phyloP scores from a whole-genome alignment of 2,113 vertebrate genomes.

The Coptodon bakossiorum region DNA sequence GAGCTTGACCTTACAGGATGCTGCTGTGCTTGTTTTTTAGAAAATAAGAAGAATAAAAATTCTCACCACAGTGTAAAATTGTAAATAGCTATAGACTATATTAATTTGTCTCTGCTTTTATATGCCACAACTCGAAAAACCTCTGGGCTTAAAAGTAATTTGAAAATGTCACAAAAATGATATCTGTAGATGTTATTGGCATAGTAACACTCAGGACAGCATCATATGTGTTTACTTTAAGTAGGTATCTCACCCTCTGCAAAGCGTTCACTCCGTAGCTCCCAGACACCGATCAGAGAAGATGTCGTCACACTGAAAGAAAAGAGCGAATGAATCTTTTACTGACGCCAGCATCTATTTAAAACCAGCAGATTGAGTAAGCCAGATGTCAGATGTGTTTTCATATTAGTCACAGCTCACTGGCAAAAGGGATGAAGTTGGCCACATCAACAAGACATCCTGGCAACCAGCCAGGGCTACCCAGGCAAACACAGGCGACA shows the following conservation, averaged over 20 bases:
- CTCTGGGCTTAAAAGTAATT: rapidly evolving
- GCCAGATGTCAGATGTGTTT: constrained; percentile 57
- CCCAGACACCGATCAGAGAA: neutral
- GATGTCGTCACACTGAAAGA: constrained; percentile 10
- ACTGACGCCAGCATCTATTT: constrained; percentile 9
- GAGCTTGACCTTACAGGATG: neutral
- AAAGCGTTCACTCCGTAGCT: neutral
- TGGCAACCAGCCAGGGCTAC: constrained; percentile 41
- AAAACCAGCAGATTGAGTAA: constrained; percentile 33
- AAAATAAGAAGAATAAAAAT: neutral
- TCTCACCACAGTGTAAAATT: neutral
- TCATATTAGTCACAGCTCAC: constrained; percentile 58
- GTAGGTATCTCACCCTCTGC: neutral
- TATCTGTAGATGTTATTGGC: rapidly evolving
- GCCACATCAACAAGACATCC: constrained; percentile 42
- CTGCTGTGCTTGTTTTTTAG: neutral
- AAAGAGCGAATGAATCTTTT: constrained; percentile 17
- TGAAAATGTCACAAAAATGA: neutral
- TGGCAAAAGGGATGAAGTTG: constrained; percentile 41
- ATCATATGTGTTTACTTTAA: neutral
- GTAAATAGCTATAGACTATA: neutral
- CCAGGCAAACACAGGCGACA: constrained; percentile 17
- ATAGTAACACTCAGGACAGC: neutral
- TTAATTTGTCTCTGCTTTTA: neutral
- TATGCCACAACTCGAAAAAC: neutral